Evolutionary conservation across 23 tunicate genomes (phyloP), one percentile per base, ranked within the genome.

Genomic region (Ascidia mentula): DNA sequence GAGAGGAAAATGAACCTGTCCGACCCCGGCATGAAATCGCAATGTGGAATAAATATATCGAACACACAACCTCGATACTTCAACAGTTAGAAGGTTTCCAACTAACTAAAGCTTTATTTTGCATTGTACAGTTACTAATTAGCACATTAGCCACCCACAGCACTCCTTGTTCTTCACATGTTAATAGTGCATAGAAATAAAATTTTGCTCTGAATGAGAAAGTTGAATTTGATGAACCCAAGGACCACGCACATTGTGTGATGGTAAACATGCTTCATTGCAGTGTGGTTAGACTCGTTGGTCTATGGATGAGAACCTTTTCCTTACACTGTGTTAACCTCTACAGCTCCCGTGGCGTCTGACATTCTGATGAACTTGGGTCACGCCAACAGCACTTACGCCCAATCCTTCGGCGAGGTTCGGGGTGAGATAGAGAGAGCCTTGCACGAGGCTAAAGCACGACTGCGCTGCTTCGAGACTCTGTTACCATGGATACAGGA

Each of bases 401-500:
- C 91, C 40, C 90, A 92, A 39, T 87, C 97, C 15, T 92, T 92
- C 73, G 89, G 86, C 13, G 84, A 89, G 35, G 97, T 92, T 60
- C 88, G 65, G 34, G 79, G 79, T 69, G 97, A 92, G 59, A 83
- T 92, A 31, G 91, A 86, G 42, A 40, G 34, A 17, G 88, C 91
- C 34, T 85, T 87, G 0, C 81, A 86, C 42, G 74, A 75, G n/a
- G 91, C 97, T 3, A 86, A 83, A 79, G 85, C 88, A 17, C 80
- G 86, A 36, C 69, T 92, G 35, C 53, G 86, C 34, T 87, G 91
- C 38, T 92, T 92, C 38, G 85, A 84, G 34, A 92, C 97, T 20
- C 82, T 92, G 79, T 79, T 82, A 45, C 91, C 92, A 35, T 92
- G 97, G 97, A 87, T 92, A 59, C 91, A 92, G 79, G 97, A 92